Evolutionary conservation across 2,888 invertebrate species (phyloP).

Genomic region (Xanthia togata): DNA sequence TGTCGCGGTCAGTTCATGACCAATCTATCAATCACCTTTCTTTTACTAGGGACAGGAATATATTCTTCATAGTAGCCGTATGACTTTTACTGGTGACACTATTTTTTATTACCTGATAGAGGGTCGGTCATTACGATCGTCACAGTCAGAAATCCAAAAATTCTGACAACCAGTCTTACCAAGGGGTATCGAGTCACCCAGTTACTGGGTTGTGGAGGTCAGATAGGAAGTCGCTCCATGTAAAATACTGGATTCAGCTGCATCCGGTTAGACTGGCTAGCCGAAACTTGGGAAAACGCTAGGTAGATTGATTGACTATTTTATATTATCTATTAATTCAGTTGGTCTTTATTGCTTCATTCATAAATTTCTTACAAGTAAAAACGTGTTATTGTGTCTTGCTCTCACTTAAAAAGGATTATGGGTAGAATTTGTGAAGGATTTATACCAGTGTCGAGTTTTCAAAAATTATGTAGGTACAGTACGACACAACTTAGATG

Average conservation of each 20-base stretch:
- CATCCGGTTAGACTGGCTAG: too few species aligned
- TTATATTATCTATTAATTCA: not conserved
- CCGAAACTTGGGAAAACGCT: not conserved
- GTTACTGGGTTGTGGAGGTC: not conserved
- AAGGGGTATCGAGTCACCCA: not conserved
- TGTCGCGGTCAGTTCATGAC: slow-evolving; percentile 23
- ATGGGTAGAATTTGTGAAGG: too few species aligned
- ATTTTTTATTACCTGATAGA: not conserved
- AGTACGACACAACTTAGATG: too few species aligned
- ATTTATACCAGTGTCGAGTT: too few species aligned
- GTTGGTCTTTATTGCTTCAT: too few species aligned
- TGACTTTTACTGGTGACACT: not conserved
- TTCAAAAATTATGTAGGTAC: too few species aligned
- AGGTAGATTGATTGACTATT: not conserved
- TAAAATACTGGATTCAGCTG: not conserved
- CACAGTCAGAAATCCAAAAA: too few species aligned
- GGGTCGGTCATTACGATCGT: not conserved
- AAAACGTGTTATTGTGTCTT: not conserved
- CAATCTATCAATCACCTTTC: not conserved
- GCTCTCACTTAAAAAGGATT: not conserved
- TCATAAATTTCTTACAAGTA: not conserved
- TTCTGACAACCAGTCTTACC: not conserved
- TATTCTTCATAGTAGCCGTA: not conserved
- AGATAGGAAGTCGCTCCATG: too few species aligned
- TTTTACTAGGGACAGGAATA: slow-evolving; percentile 15